Base-by-base conservation (phyloP, 2,797 vertebrate genomes). In the Lates japonicus region DNA sequence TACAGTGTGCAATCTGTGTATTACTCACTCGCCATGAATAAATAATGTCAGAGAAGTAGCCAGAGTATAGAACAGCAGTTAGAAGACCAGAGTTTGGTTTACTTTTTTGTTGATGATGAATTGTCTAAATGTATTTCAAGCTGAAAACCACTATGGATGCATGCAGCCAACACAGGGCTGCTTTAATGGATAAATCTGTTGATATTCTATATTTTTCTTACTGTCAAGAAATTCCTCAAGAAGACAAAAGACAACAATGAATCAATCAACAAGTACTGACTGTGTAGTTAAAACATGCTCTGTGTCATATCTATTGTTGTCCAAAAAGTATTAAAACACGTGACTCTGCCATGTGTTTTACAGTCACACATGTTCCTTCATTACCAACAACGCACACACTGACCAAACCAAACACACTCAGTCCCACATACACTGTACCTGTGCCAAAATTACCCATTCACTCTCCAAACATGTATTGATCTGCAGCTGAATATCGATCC, bases 1-100 rank as follows among this genome's bases (percentile, higher is more conserved):
- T 57, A 85, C 85, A 76, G 76, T 33, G 52, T 82, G 57, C 67
- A 82, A 61, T 80, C 77, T 75, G 71, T 80, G 70, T 55, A 59
- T 71, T 74, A 79, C 66, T 76, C 64, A 67, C 57, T 65, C 20
- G 54, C 79, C 64, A 73, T 83, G 62, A 86, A 88, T 86, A 74
- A 76, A 49, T 75, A 37, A 83, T 74, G 55, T 22, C 5, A 16
- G 49, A 54, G 68, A 46, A 46, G 78, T 2, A 61, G 74, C 22
- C 64, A 65, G 55, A 76, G 33, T 33, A 37, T 66, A 68, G 5
- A 59, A 49, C 76, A 71, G 78, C 4, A 39, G 42, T 33, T n/a
- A 52, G 41, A 52, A 22, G 5, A 41, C 22, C 20, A 52, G 29
- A 16, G 16, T 70, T 46, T n/a, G 52, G 25, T 25, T 81, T 42